Conservation (phyloP, 2,113 vertebrate species). For the Cyprinodon tularosa region DNA sequence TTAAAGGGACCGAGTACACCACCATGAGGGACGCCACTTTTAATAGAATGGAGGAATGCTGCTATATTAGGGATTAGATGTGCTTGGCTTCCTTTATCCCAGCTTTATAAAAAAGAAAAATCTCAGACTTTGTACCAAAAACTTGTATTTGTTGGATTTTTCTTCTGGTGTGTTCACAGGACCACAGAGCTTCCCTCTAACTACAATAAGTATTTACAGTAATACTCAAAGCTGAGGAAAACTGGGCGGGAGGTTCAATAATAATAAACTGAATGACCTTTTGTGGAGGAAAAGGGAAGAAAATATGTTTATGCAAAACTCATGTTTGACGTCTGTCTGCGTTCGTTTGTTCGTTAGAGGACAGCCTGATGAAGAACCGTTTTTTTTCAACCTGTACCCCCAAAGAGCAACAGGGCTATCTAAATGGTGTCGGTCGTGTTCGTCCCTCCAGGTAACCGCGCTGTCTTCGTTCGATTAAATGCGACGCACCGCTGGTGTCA, state of each 20-base stretch:
- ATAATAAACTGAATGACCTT: conserved; percentile 29
- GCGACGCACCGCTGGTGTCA: conserved; percentile 11
- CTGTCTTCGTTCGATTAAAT: neutral
- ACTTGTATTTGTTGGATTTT: conserved; percentile 46
- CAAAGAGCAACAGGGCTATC: conserved; percentile 39
- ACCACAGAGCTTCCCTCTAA: conserved; percentile 62
- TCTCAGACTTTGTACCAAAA: conserved; percentile 58
- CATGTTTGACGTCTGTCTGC: conserved; percentile 35
- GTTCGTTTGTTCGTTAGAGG: neutral
- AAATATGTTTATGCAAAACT: conserved; percentile 68
- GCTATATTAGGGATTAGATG: conserved; percentile 2
- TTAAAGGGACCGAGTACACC: conserved; percentile 22
- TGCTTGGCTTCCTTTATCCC: conserved; percentile 8
- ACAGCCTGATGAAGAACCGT: conserved; percentile 22
- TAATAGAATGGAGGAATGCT: neutral
- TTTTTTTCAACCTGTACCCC: conserved; percentile 24
- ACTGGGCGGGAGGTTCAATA: conserved; percentile 34
- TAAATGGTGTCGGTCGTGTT: conserved; percentile 8
- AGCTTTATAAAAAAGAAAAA: conserved; percentile 64
- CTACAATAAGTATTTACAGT: conserved; percentile 51
- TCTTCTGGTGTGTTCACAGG: conserved; percentile 34
- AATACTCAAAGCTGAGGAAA: conserved; percentile 16
- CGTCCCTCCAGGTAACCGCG: conserved; percentile 21
- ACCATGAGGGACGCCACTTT: conserved; percentile 19
- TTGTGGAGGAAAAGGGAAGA: conserved; percentile 50